Percentiles rank a stretch among this genome's conserved stretches.
phyloP scores from a whole-genome alignment of 2,797 vertebrate genomes.

The Clarias platycephalus region DNA sequence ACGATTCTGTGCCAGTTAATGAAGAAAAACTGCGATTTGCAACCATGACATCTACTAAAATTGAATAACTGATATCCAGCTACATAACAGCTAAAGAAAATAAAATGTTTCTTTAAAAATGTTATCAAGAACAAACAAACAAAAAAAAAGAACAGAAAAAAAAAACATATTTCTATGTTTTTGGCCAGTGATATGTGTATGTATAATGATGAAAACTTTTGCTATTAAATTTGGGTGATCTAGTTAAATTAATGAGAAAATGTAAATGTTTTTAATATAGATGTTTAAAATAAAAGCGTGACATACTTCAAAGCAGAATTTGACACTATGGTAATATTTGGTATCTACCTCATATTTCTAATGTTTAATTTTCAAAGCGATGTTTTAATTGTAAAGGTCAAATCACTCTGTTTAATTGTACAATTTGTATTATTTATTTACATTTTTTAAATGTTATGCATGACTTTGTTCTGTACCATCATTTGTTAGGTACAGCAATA shows the following conservation, averaged over 20 bases:
- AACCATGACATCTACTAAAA: neutral
- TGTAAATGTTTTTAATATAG: neutral
- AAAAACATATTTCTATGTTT: neutral
- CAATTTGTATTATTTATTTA: conserved; percentile 58
- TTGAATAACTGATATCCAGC: neutral
- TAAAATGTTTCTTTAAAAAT: neutral
- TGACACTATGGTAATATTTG: conserved; percentile 23
- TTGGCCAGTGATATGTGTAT: neutral
- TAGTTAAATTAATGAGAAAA: neutral
- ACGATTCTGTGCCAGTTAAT: neutral
- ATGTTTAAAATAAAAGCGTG: neutral
- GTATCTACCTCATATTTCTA: conserved; percentile 52
- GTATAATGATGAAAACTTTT: conserved; percentile 3
- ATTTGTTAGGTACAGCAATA: conserved; percentile 29
- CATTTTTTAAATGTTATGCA: conserved; percentile 60
- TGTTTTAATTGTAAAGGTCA: conserved; percentile 15
- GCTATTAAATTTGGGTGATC: neutral
- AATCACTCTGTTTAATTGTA: neutral
- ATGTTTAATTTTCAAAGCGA: conserved; percentile 1
- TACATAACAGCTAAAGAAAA: neutral
- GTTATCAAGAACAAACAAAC: conserved; percentile 14
- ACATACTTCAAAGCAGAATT: neutral
- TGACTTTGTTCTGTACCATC: conserved; percentile 41
- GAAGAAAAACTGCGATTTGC: neutral
- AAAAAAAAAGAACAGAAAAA: no score